These are phyloP conservation scores for Cryptocephalus primarius DNA, from an alignment of 2,888 invertebrate species.

Conservation along the genomic window DNA sequence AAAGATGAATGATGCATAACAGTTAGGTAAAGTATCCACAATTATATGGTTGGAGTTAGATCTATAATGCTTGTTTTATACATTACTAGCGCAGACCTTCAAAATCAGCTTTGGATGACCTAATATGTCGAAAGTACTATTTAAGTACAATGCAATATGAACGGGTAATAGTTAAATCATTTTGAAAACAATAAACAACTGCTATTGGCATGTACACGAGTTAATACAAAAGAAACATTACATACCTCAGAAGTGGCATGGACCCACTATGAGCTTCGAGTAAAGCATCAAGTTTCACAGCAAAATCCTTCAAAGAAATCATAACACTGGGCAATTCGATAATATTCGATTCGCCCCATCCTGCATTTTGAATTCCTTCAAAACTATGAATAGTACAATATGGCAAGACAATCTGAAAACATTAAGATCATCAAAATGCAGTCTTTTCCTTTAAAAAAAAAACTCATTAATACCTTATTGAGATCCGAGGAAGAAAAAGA, in stretches of 20 bases:
- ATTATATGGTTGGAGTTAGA: no score
- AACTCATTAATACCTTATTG: neutral
- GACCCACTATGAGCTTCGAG: constrained; percentile 65
- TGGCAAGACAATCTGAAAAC: constrained; percentile 35
- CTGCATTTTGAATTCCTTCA: constrained; percentile 47
- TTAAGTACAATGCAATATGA: no score
- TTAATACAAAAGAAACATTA: constrained; percentile 1
- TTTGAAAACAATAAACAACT: no score
- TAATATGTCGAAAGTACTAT: no score
- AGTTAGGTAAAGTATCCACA: no score
- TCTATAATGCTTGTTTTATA: no score
- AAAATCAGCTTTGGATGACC: no score
- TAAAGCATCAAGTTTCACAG: constrained; percentile 53
- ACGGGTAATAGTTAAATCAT: no score
- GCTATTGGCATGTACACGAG: no score
- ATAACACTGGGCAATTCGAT: constrained; percentile 52
- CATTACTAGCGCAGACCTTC: no score
- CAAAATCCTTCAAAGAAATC: constrained; percentile 55
- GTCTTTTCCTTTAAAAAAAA: neutral
- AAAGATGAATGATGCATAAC: no score
- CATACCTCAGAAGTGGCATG: constrained; percentile 67
- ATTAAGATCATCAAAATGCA: neutral
- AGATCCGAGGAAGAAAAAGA: constrained; percentile 42
- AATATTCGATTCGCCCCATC: constrained; percentile 60
- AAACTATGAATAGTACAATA: constrained; percentile 58